Percentiles rank a stretch among this genome's conserved stretches.
Conservation (phyloP, 2,797 vertebrate genomes). For the Myripristis jacobus region DNA sequence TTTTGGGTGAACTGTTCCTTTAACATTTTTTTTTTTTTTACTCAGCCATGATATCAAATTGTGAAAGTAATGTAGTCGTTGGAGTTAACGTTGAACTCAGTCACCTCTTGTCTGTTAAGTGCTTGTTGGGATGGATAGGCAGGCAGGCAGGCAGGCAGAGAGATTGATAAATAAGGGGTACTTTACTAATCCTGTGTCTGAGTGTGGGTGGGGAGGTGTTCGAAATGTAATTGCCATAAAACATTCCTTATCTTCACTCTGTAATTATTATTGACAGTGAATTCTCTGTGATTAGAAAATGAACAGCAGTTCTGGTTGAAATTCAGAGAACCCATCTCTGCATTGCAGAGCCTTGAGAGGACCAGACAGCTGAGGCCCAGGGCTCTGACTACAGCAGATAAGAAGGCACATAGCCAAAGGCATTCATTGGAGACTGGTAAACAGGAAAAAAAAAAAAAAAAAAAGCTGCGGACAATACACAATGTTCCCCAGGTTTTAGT, state of each 20-base stretch:
- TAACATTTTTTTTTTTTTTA: too few species aligned
- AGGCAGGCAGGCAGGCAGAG: too few species aligned
- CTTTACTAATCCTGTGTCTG: neutral
- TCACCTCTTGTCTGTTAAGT: too few species aligned
- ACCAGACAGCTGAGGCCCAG: constrained; percentile 22
- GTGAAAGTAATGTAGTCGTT: too few species aligned
- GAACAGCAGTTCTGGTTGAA: neutral
- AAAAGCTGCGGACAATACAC: constrained; percentile 38
- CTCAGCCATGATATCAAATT: too few species aligned
- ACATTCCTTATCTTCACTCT: neutral
- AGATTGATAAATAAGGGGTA: neutral
- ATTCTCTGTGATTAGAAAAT: neutral
- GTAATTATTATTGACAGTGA: neutral
- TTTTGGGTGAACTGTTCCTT: too few species aligned
- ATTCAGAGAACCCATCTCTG: constrained; percentile 3
- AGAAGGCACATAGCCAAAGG: constrained; percentile 43
- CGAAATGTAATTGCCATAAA: neutral
- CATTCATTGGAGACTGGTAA: constrained; percentile 22
- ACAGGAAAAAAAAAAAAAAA: neutral
- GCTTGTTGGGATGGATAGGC: too few species aligned
- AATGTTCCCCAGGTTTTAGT: constrained; percentile 35
- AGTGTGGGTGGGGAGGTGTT: neutral
- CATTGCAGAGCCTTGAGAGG: constrained; percentile 20
- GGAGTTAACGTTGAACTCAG: too few species aligned
- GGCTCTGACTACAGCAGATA: constrained; percentile 54